These are phyloP conservation scores for Eretmocerus hayati DNA, from an alignment of 2,888 invertebrate genomes.

Conservation along the genomic window DNA sequence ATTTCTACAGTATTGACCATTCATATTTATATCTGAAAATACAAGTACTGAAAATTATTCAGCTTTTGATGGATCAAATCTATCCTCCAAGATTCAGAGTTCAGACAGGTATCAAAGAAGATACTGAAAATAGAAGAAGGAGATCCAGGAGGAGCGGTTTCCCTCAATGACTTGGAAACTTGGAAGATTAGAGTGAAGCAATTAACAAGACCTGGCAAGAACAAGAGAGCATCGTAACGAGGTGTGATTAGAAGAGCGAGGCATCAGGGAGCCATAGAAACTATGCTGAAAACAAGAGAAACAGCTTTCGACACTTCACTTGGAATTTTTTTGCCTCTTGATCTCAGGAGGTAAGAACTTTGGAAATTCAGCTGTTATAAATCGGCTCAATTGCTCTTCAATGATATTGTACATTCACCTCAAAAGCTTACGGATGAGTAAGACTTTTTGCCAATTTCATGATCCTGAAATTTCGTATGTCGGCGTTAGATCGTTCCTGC, in stretches of 20 bases:
- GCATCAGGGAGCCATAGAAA: conserved; percentile 42
- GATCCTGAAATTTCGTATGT: too few relatives aligned
- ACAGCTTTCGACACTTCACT: conserved; percentile 36
- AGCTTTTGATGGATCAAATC: too few relatives aligned
- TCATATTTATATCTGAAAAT: too few relatives aligned
- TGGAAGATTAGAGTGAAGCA: conserved; percentile 40
- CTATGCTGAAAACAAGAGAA: conserved; percentile 28
- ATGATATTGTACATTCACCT: too few relatives aligned
- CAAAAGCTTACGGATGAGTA: too few relatives aligned
- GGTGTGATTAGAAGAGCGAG: conserved; percentile 43
- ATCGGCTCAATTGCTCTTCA: too few relatives aligned
- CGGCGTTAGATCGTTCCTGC: too few relatives aligned
- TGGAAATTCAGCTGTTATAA: conserved; percentile 17
- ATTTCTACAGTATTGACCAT: too few relatives aligned
- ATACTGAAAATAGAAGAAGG: not conserved
- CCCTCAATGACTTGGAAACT: conserved; percentile 36
- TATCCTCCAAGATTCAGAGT: too few relatives aligned
- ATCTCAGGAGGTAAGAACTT: conserved; percentile 21
- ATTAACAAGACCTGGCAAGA: conserved; percentile 32
- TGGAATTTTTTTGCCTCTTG: conserved; percentile 11
- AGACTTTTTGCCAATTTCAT: too few relatives aligned
- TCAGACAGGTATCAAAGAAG: too few relatives aligned
- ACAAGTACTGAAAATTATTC: too few relatives aligned
- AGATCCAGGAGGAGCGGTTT: conserved; percentile 10
- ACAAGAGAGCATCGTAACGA: conserved; percentile 41